Base-by-base conservation (phyloP, 2,113 vertebrate species). In the Eidolon helvum region DNA sequence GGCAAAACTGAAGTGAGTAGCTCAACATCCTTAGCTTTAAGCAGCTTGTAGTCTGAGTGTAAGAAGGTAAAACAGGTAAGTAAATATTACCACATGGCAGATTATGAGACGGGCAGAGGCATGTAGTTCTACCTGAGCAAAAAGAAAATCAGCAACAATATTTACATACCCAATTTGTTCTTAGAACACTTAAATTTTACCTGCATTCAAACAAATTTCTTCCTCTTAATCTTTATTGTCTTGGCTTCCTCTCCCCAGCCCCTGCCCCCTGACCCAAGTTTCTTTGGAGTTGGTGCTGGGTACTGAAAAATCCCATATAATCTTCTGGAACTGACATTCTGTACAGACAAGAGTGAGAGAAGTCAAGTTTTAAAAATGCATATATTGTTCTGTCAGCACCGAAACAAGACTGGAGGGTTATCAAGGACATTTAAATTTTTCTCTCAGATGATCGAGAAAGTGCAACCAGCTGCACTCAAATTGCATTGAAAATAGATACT, bases 381-480 rank as follows among this genome's bases (percentile, higher is more conserved):
- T 96, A 97, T 96, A 85, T 93, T 98, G 92, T 98, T 77, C 68
- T 98, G 90, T 96, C 92, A 91, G 93, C 95, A 95, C 91, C 12
- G 74, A 97, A 97, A 97, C 66, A 98, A 98, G 83, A 91, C 97
- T 97, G 97, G 88, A 98, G 97, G 35, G 45, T 80, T 97, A 98
- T 97, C 98, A 98, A 85, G 33, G 71, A 97, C 97, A 94, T 96
- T 98, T 94, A 97, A 98, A 98, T 98, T 97, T 98, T 63, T 98
- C 98, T 98, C 98, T 98, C 95, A 97, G 96, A 98, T 96, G 95
- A 98, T 95, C 96, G 96, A 97, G 95, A 97, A 84, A 98, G 84
- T 92, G 96, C 90, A 98, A 96, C 95, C 98, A 99, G 98, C 98
- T 99, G 98, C 92, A 98, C 90, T 97, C 92, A 97, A 98, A 99